A percentile compares a stretch with the other conserved stretches of the same genome.
Conservation (phyloP, 2,797 vertebrate genomes). For the Zenarchopterus dispar region DNA sequence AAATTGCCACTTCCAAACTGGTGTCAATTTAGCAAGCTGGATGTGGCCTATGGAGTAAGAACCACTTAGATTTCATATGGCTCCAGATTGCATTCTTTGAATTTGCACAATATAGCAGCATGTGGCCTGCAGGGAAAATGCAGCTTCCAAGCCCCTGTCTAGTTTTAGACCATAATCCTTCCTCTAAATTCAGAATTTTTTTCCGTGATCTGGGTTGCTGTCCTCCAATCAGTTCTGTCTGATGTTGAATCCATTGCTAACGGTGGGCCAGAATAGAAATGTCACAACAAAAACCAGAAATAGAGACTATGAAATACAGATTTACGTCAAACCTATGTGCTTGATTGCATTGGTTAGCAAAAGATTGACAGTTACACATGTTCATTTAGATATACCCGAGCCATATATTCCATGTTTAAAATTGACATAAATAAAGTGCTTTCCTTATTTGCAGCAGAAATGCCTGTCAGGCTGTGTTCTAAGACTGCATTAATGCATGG, state of each 20-base stretch:
- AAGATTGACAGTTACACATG: background rate
- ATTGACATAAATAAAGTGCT: background rate
- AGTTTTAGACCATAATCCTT: background rate
- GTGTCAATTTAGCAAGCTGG: no score
- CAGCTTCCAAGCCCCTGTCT: background rate
- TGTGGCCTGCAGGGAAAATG: background rate
- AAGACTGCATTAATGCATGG: background rate
- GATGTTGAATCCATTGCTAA: no score
- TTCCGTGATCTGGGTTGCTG: background rate
- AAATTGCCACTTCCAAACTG: no score
- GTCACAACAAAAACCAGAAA: background rate
- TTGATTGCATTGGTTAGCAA: constrained; percentile 3
- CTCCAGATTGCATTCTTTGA: no score
- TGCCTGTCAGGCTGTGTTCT: background rate
- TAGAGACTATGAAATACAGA: background rate
- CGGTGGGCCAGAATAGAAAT: background rate
- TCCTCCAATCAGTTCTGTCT: no score
- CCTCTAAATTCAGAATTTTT: background rate
- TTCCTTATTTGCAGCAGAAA: background rate
- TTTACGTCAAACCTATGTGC: background rate
- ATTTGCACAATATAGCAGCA: no score
- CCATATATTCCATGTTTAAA: background rate
- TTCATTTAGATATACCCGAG: background rate
- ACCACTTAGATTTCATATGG: no score
- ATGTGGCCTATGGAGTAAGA: no score